A percentile compares a stretch with the other conserved stretches of the same genome.
Conservation (phyloP, 2,113 vertebrate species). For the Perca flavescens region DNA sequence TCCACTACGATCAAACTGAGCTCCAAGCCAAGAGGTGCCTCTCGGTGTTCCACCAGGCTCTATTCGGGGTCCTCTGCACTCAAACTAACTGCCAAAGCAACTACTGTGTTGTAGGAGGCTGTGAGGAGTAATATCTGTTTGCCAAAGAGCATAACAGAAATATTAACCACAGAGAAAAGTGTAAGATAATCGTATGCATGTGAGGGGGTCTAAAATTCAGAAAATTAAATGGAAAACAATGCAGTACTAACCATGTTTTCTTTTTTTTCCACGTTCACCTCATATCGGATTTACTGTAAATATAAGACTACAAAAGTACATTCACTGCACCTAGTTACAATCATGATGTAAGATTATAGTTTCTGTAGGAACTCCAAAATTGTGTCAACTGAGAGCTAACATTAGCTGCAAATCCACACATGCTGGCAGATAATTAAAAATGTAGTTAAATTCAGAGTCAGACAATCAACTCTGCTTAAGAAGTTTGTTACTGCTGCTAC, state of each 20-base stretch:
- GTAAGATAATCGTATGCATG: constrained; percentile 46
- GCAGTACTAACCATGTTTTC: constrained; percentile 27
- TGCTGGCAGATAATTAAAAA: background rate
- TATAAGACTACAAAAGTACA: background rate
- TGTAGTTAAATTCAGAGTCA: background rate
- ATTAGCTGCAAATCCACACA: constrained; percentile 8
- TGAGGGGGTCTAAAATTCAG: constrained; percentile 36
- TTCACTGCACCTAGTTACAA: background rate
- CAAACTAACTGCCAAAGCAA: constrained; percentile 76
- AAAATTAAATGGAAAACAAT: constrained; percentile 23
- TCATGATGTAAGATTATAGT: constrained; percentile 4
- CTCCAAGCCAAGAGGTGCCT: constrained; percentile 50
- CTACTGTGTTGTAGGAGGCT: constrained; percentile 21
- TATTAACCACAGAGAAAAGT: constrained; percentile 32
- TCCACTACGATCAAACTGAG: constrained; percentile 45
- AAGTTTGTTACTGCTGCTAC: background rate
- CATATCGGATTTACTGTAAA: constrained; percentile 44
- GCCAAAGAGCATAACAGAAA: constrained; percentile 24
- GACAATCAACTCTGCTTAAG: constrained; percentile 12
- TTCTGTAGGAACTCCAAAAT: constrained; percentile 2
- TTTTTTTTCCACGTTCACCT: constrained; percentile 40
- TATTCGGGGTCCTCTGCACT: constrained; percentile 23
- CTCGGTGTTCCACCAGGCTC: constrained; percentile 34
- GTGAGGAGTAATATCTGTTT: constrained; percentile 16
- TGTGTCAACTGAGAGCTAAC: background rate